Evolutionary conservation across 1,140 invertebrate species (phyloP).

Genomic region (Caerostris darwini): DNA sequence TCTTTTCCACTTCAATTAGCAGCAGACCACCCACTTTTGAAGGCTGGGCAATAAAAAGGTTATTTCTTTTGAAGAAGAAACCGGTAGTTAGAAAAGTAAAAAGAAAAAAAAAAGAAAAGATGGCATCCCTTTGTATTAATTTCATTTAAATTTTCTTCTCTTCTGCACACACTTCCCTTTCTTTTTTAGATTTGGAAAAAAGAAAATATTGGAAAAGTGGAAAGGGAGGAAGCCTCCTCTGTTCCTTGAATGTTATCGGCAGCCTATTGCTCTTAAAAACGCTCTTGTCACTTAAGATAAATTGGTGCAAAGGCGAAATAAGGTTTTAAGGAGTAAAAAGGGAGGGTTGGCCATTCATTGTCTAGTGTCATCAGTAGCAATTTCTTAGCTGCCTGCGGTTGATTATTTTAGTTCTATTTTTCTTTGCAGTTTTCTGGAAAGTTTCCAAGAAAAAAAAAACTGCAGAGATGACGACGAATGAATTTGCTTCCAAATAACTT

Average conservation of each 20-base stretch:
- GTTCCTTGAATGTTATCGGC: slow-evolving; percentile 62
- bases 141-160: slow-evolving; percentile 66
- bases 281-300: slow-evolving; percentile 72
- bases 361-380: slow-evolving; percentile 70
- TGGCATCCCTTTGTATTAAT: slow-evolving; percentile 61
- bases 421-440: slow-evolving; percentile 34
- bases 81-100: background rate
- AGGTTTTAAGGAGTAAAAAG: slow-evolving; percentile 61
- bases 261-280: slow-evolving; percentile 61
- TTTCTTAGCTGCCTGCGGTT: slow-evolving; percentile 67
- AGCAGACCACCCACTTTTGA: slow-evolving; percentile 25
- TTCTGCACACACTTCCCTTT: background rate
- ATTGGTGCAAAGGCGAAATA: slow-evolving; percentile 60
- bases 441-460: slow-evolving; percentile 19
- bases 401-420: slow-evolving; percentile 59
- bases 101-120: background rate
- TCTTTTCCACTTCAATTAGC: slow-evolving; percentile 69
- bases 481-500: slow-evolving; percentile 76
- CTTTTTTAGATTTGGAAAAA: slow-evolving; percentile 7
- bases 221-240: background rate
- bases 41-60: slow-evolving; percentile 52
- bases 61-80: slow-evolving; percentile 39
- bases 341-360: slow-evolving; percentile 69
- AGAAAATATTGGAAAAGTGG: slow-evolving; percentile 57
- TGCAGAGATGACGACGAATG: slow-evolving; percentile 49